Evolutionary conservation across 2,888 invertebrate genomes (phyloP), one percentile per base, ranked within the genome.

Genomic region (Drosophila melanosoma): DNA sequence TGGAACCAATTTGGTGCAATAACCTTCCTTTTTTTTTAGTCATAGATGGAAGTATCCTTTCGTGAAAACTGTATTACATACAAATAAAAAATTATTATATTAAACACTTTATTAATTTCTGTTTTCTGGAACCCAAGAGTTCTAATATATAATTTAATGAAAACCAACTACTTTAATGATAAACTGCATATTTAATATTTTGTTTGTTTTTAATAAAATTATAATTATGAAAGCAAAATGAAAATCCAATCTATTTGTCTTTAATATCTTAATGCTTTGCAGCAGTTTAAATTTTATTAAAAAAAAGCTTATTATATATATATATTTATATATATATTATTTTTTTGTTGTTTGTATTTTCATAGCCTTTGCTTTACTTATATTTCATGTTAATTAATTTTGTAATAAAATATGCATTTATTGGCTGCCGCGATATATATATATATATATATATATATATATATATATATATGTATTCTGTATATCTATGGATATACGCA

Each of bases 401-500:
- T 87, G 84, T 79, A 87, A 88, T 87, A 84, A 87, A 88, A 88
- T 87, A 87, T 87, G 84, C 82, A 87, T 88, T 87, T 84, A 79
- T 81, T 76, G 75, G 74, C 74, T 66, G 83, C 71, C 71, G 71
- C 73, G 71, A 71, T n/a, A n/a, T n/a, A n/a, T n/a, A n/a, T n/a
- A n/a, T n/a, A n/a, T n/a, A n/a, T n/a, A n/a, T n/a, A n/a, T n/a
- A 84, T 68, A 53, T 58, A 54, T 63, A 75, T 76, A 82, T n/a
- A 32, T 42, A 42, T 5, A 20, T 56, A 26, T 29, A 8, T 40
- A n/a, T 51, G 74, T 70, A 69, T 66, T 61, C 72, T 26, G 68
- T 74, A 32, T 73, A 66, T 66, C 36, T 79, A 61, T 70, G 42
- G 15, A 61, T 65, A 61, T 65, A 40, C 45, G 49, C 62, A 58